Conservation (phyloP, 2,113 vertebrate species). For the Fregetta grallaria region DNA sequence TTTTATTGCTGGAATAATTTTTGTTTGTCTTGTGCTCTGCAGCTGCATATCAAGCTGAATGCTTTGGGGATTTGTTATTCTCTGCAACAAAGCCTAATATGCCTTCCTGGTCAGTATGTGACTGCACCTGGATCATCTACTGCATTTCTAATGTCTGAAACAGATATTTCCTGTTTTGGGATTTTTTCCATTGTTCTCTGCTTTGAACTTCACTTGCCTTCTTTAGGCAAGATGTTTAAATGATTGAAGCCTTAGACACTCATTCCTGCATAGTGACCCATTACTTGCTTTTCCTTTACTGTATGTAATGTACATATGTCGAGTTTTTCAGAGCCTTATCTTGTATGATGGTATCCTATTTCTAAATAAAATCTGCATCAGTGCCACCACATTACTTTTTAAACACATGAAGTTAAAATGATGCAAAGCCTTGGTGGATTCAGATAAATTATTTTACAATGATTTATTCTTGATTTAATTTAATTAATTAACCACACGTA, state of each 20-base stretch:
- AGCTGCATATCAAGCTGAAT: conserved; percentile 62
- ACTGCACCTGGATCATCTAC: conserved; percentile 63
- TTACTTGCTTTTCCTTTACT: conserved; percentile 5
- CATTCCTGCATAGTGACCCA: background rate
- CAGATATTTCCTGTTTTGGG: conserved; percentile 76
- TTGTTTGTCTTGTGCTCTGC: conserved; percentile 66
- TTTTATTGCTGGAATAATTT: conserved; percentile 54
- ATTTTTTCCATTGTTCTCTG: conserved; percentile 58
- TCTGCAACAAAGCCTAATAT: conserved; percentile 54
- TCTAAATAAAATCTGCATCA: background rate
- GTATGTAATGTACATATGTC: background rate
- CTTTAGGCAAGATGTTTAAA: conserved; percentile 37
- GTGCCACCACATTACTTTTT: background rate
- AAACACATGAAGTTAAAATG: background rate
- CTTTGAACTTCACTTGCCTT: conserved; percentile 32
- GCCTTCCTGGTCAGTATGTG: conserved; percentile 61
- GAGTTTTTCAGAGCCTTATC: background rate
- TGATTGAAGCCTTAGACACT: background rate
- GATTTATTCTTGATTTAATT: conserved; percentile 58
- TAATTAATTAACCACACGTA: conserved; percentile 40
- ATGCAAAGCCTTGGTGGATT: background rate
- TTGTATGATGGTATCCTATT: background rate
- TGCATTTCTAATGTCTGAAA: conserved; percentile 40
- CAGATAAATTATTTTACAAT: conserved; percentile 40
- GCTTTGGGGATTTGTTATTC: conserved; percentile 64